Evolutionary conservation across 2,113 vertebrate genomes (phyloP), one percentile per base, ranked within the genome.

Genomic region (Triplophysa siluroides): DNA sequence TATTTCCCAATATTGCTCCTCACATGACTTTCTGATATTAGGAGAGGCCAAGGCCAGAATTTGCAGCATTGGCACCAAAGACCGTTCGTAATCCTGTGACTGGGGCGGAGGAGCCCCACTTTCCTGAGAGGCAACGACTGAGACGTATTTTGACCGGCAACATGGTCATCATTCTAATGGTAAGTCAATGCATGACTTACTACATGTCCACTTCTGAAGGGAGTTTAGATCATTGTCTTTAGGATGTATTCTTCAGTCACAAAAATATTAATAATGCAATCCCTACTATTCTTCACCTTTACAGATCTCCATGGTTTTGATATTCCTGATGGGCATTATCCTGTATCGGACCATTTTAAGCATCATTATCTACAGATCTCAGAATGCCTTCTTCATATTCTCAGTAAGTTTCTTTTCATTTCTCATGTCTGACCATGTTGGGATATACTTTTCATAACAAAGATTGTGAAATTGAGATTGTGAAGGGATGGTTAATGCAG

Each of bases 321-420:
- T 94, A 78, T 95, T 94, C 88, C 85, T 94, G 83, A 91, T 94
- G 71, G 94, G 93, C 0, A 92, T 95, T 70, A 93, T 95, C 78
- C 90, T 93, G 88, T 94, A 94, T 69, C 88, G 88, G 0, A 91
- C 91, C 1, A 93, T 94, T 29, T 80, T 94, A 83, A 95, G 92
- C 29, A 84, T 91, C 43, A 91, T 93, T 86, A 92, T 94, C 88
- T 93, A 92, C 84, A 92, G 89, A 41, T 92, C 88, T 0, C 90
- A 90, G n/a, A 94, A 90, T 76, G 70, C 86, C 1, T 81, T 94
- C 81, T 88, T 95, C 63, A 73, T 72, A 66, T 79, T 83, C 58
- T 78, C 84, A 38, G 84, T 81, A 68, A 72, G 84, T 76, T 58
- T 24, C 9, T 76, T 64, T 56, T 26, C 12, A 8, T 54, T 41